phyloP scores from a whole-genome alignment of 2,888 invertebrate species.

The Chorisops tibialis region DNA sequence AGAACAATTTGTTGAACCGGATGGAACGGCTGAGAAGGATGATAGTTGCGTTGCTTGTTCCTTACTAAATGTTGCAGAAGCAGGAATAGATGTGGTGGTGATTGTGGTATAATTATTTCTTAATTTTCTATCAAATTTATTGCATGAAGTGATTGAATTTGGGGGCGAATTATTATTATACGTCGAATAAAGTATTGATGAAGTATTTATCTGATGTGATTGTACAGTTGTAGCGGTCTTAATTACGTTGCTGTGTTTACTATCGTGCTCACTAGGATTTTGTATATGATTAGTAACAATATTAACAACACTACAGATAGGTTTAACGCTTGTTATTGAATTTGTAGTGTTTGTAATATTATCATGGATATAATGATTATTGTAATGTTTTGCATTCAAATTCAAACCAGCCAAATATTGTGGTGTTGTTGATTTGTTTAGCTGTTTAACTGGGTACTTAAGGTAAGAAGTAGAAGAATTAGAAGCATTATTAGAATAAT shows the following conservation, averaged over 20 bases:
- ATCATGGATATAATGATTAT: slow-evolving; percentile 7
- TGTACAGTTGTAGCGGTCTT: slow-evolving; percentile 26
- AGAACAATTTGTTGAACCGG: slow-evolving; percentile 9
- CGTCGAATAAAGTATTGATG: slow-evolving; percentile 16
- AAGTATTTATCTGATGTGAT: slow-evolving; percentile 14
- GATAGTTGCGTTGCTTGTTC: background rate
- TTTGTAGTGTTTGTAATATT: slow-evolving; percentile 23
- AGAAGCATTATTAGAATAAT: slow-evolving; percentile 25
- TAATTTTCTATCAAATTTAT: slow-evolving; percentile 4
- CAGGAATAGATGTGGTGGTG: slow-evolving; percentile 2
- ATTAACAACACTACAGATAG: slow-evolving; percentile 23
- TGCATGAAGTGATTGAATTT: slow-evolving; percentile 9
- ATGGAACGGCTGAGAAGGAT: background rate
- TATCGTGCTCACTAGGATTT: slow-evolving; percentile 29
- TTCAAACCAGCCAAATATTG: slow-evolving; percentile 7
- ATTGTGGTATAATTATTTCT: slow-evolving; percentile 13
- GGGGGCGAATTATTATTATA: slow-evolving; percentile 11
- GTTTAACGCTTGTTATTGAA: slow-evolving; percentile 9
- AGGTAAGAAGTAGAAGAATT: slow-evolving; percentile 2
- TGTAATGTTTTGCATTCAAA: background rate
- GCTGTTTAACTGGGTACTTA: background rate
- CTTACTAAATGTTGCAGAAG: slow-evolving; percentile 8
- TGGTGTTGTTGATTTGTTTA: slow-evolving; percentile 16
- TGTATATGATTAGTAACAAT: slow-evolving; percentile 17
- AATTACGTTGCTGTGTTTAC: slow-evolving; percentile 28